Evolutionary conservation across 1,140 invertebrate species (phyloP).

Genomic region (Maniola jurtina): DNA sequence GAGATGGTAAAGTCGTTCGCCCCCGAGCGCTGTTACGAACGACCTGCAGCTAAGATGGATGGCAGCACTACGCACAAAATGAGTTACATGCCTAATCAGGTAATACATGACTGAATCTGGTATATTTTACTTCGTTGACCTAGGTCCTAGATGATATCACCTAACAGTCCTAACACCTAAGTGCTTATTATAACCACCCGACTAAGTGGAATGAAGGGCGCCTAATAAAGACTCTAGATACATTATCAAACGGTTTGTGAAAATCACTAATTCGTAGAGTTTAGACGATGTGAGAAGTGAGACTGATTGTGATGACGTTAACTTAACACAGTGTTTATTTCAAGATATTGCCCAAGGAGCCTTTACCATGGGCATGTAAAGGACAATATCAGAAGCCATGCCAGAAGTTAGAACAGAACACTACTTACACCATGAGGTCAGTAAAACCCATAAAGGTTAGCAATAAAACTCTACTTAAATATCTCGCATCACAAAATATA

Average conservation of each 20-base stretch:
- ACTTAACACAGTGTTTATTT: constrained; percentile 34
- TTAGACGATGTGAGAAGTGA: too few species aligned
- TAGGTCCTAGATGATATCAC: too few species aligned
- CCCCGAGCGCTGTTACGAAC: constrained; percentile 61
- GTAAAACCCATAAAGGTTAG: not conserved
- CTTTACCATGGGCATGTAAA: constrained; percentile 76
- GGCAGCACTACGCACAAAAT: constrained; percentile 79
- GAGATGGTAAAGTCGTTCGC: constrained; percentile 61
- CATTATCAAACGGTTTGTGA: too few species aligned
- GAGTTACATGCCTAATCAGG: constrained; percentile 79
- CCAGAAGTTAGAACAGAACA: constrained; percentile 60
- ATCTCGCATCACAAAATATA: too few species aligned
- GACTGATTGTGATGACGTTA: not conserved
- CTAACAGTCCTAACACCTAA: too few species aligned
- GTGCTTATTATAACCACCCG: too few species aligned
- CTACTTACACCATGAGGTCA: constrained; percentile 66
- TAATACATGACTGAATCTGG: constrained; percentile 6
- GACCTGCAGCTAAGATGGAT: constrained; percentile 66
- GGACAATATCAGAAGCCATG: constrained; percentile 73
- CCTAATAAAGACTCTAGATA: too few species aligned
- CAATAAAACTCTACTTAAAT: too few species aligned
- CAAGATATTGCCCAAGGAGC: constrained; percentile 56
- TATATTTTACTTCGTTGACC: not conserved
- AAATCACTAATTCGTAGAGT: too few species aligned
- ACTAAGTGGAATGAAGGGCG: too few species aligned